Evolutionary conservation across 2,797 vertebrate species (phyloP).

Genomic region (Leuciscus waleckii): DNA sequence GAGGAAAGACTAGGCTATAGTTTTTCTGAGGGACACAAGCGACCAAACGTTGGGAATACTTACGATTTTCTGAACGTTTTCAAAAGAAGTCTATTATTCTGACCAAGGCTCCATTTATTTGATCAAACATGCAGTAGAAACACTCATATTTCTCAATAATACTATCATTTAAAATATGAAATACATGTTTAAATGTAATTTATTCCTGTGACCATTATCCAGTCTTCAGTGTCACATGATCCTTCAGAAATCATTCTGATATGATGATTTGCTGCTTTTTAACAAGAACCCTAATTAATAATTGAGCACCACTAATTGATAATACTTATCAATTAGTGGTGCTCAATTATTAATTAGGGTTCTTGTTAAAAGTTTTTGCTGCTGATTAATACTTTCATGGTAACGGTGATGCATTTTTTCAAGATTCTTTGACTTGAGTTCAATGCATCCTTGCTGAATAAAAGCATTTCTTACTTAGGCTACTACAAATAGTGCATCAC

Average conservation of each 20-base stretch:
- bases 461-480: not conserved
- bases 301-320: no score
- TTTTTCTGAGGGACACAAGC: not conserved
- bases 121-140: not conserved
- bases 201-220: not conserved
- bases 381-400: not conserved
- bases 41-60: not conserved
- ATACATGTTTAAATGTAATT: not conserved
- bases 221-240: conserved; percentile 2
- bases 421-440: no score
- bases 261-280: not conserved
- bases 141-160: not conserved
- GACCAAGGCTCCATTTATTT: not conserved
- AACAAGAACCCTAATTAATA: no score
- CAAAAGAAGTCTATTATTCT: not conserved
- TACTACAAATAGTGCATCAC: not conserved
- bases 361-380: not conserved
- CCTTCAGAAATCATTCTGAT: not conserved
- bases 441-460: not conserved
- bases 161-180: not conserved
- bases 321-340: not conserved
- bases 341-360: not conserved
- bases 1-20: no score
- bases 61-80: no score
- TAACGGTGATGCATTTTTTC: not conserved